Percentiles rank a stretch among this genome's conserved stretches.
Conservation (phyloP, 2,113 vertebrate genomes). For the Dunckerocampus dactyliophorus region DNA sequence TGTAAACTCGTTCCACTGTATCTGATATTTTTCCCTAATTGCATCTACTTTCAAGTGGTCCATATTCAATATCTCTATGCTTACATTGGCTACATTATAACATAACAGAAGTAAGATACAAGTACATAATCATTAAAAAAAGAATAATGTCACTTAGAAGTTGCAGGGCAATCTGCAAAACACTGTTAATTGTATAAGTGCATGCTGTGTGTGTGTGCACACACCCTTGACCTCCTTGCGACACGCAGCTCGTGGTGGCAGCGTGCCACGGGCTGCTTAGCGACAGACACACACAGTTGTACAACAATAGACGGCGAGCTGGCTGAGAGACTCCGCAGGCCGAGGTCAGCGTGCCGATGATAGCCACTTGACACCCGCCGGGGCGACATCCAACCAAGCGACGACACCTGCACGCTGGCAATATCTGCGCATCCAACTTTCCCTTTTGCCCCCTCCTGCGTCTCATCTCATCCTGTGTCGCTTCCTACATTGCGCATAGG, state of each 20-base stretch:
- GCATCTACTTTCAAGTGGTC: no score
- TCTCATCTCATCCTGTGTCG: no score
- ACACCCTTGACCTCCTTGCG: constrained; percentile 30
- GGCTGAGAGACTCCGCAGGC: constrained; percentile 19
- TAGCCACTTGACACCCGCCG: constrained; percentile 42
- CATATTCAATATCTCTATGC: no score
- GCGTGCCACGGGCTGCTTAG: constrained; percentile 61
- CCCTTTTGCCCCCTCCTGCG: no score
- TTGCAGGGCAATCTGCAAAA: not conserved
- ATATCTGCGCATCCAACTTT: no score
- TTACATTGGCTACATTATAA: no score
- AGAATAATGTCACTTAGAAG: not conserved
- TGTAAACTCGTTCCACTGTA: no score
- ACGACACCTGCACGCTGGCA: constrained; percentile 39
- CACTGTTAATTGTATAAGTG: not conserved
- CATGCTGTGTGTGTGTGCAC: constrained; percentile 12
- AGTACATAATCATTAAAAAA: no score
- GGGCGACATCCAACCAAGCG: constrained; percentile 4
- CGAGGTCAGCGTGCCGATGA: constrained; percentile 39
- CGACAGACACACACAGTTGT: constrained; percentile 53
- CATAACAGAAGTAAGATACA: no score
- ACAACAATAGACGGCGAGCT: constrained; percentile 47
- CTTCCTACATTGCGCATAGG: no score
- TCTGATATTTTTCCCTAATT: no score
- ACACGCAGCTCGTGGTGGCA: constrained; percentile 49